These are phyloP conservation scores for Meloidogyne chitwoodi DNA, from an alignment of 1,140 invertebrate species.

Conservation along the genomic window DNA sequence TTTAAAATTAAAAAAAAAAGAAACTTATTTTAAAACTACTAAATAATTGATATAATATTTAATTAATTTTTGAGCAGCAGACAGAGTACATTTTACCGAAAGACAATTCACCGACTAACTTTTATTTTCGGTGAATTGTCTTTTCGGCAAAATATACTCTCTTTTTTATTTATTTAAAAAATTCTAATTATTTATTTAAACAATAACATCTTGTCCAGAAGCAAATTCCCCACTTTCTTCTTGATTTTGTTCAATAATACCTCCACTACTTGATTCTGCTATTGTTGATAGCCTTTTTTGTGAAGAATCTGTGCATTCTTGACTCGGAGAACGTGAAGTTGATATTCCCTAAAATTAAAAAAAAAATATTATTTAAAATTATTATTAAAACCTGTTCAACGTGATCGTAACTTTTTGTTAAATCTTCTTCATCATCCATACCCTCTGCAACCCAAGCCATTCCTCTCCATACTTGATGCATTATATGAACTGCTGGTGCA, in stretches of 20 bases:
- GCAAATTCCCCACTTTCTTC: conserved; percentile 55
- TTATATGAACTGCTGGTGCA: conserved; percentile 58
- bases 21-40: too few species aligned
- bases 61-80: too few species aligned
- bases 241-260: conserved; percentile 40
- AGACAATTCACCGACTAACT: too few species aligned
- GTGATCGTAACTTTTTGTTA: conserved; percentile 47
- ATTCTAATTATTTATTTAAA: conserved; percentile 6
- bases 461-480: conserved; percentile 59
- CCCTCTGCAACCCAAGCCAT: conserved; percentile 60
- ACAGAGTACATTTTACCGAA: too few species aligned
- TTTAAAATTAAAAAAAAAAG: too few species aligned
- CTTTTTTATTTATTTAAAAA: neutral
- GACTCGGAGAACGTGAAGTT: conserved; percentile 31
- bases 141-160: conserved; percentile 2
- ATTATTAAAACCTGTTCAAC: conserved; percentile 38
- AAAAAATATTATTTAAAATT: conserved; percentile 12
- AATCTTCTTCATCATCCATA: conserved; percentile 55
- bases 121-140: too few species aligned
- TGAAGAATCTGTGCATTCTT: conserved; percentile 25
- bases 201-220: conserved; percentile 51
- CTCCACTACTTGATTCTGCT: conserved; percentile 46
- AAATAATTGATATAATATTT: too few species aligned
- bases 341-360: neutral
- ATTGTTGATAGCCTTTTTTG: conserved; percentile 52